Evolutionary conservation across 2,888 invertebrate genomes (phyloP), one percentile per base, ranked within the genome.

Genomic region (Aleiodes testaceus): DNA sequence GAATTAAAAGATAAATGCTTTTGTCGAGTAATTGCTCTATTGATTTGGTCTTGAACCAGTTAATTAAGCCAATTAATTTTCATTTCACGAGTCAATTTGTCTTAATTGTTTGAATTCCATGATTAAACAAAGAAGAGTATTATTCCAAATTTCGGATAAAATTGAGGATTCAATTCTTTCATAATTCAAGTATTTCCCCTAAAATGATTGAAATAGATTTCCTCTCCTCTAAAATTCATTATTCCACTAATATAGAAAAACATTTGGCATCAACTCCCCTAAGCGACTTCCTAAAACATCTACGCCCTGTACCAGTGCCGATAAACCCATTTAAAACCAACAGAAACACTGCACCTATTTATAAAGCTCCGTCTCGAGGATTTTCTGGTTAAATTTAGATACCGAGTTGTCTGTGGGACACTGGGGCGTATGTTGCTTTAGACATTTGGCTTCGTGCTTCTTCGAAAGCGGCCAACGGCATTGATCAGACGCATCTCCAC

Each of bases 371-470:
- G 78, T 80, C 78, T 80, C 79, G 75, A 76, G 77, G 79, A 84
- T 84, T 83, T 81, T 73, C 73, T 77, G 82, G 80, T 63, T 85
- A 85, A 84, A 82, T 85, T 85, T 85, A 85, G 85, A 82, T 78
- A 80, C 74, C 72, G 74, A 74, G 75, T 36, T 36, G 77, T 76
- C 77, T 74, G 71, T 74, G 76, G 44, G 66, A 16, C 53, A 66
- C 65, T 36, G 47, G 69, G 64, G 73, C 70, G 66, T 66, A 12
- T 26, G 26, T 55, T 36, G 53, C 55, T 22, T 64, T 49, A 30
- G 72, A 63, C 66, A 36, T 66, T 67, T 36, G 36, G 36, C 36
- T 11, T 63, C 47, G 71, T 68, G 11, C 53, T 64, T 73, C 67
- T 59, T 68, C 69, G 70, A 66, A 75, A 73, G 71, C 74, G 69